Evolutionary conservation across 2,797 vertebrate genomes (phyloP), one percentile per base, ranked within the genome.

Genomic region (Halcyon leucocephala): DNA sequence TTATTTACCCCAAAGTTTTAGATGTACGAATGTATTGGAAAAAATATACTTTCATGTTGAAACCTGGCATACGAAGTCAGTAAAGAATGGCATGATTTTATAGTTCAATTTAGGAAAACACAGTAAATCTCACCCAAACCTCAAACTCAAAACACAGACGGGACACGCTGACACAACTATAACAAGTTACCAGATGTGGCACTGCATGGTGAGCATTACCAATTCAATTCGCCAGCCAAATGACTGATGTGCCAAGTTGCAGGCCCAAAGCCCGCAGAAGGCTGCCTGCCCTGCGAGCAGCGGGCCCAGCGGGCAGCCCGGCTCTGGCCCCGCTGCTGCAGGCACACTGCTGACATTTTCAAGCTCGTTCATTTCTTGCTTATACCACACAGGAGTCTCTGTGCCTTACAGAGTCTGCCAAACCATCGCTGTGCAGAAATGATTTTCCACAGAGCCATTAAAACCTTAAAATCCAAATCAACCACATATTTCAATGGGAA

Each of bases 301-400:
- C 17, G 52, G 1, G 1, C 25, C 49, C 10, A 2, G 57, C 1
- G 1, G 66, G 29, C 31, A 79, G 17, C 58, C 64, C 1, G 1
- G 13, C 14, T 48, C 67, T 22, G 37, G 67, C 33, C 61, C 44
- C 48, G 44, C 80, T 52, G 58, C 66, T 86, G 65, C 41, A 74
- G 83, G 10, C 39, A 51, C 8, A 6, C 37, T 46, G 66, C 46
- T 41, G 66, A 44, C 54, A 54, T 62, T 73, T 49, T 16, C 37
- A 41, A 71, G 28, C 12, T 0, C 20, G 7, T 33, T 52, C 70
- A 22, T 67, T 57, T 37, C 17, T 14, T 46, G 57, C 52, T 78
- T 17, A 13, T 5, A 29, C 8, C 73, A 71, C 3, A 1, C 73
- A 92, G 67, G 35, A 66, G 31, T 14, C 7, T 33, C 77, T 29